These are phyloP conservation scores for Diadromus collaris DNA, from an alignment of 2,888 invertebrate genomes.

Conservation along the genomic window DNA sequence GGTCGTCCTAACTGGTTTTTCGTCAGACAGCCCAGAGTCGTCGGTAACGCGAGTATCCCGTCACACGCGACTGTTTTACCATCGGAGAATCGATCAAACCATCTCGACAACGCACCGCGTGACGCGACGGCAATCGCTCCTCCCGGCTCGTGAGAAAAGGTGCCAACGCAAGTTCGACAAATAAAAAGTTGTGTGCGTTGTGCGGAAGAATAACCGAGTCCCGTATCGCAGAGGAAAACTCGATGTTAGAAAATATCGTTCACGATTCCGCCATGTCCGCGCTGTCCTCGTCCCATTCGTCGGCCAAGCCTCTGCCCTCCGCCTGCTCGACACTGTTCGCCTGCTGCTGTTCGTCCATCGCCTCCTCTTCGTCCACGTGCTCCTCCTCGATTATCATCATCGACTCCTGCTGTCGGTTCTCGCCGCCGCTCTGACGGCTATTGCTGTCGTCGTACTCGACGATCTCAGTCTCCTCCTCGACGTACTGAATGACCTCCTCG, in stretches of 20 bases:
- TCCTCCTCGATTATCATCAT: slow-evolving; percentile 77
- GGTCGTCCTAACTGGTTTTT: neutral
- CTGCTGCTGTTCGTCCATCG: slow-evolving; percentile 36
- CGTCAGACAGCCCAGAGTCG: neutral
- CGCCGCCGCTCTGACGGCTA: slow-evolving; percentile 69
- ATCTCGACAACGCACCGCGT: neutral
- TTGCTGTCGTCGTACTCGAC: slow-evolving; percentile 75
- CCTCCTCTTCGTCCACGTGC: slow-evolving; percentile 69
- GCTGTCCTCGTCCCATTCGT: slow-evolving; percentile 75
- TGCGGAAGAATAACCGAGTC: slow-evolving; percentile 8
- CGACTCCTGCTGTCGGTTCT: slow-evolving; percentile 71
- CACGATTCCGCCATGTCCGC: slow-evolving; percentile 63
- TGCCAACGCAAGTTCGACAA: slow-evolving; percentile 4
- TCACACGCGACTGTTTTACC: neutral
- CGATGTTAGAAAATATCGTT: slow-evolving; percentile 39
- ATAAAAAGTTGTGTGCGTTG: neutral
- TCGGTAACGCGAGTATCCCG: neutral
- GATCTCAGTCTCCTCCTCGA: slow-evolving; percentile 79
- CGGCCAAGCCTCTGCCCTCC: slow-evolving; percentile 65
- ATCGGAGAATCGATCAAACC: neutral
- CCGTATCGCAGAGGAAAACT: slow-evolving; percentile 1
- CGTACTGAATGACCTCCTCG: slow-evolving; percentile 77
- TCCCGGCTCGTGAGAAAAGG: neutral
- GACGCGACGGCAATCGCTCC: neutral
- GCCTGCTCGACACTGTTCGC: slow-evolving; percentile 47